These are phyloP conservation scores for Cyclargus thomasi DNA, from an alignment of 1,140 invertebrate genomes.

Conservation along the genomic window DNA sequence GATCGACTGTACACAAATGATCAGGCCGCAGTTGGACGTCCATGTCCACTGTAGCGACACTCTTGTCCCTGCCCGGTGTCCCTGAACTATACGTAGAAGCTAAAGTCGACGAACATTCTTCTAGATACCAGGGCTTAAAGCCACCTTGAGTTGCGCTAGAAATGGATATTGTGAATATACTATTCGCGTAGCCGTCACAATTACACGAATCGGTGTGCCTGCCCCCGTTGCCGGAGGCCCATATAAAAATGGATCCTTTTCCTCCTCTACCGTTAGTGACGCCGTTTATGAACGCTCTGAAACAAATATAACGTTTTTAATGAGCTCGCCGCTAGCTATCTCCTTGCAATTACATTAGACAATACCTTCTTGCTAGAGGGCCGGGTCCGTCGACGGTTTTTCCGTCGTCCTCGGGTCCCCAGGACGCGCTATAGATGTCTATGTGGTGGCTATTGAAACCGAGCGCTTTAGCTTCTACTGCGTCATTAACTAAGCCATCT, in stretches of 20 bases:
- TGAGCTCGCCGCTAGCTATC: constrained; percentile 50
- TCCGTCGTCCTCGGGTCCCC: constrained; percentile 97
- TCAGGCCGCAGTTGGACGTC: constrained; percentile 87
- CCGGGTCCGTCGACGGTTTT: constrained; percentile 98
- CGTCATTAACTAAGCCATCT: constrained; percentile 95
- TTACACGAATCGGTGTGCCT: constrained; percentile 97
- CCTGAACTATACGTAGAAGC: constrained; percentile 97
- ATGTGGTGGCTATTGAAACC: constrained; percentile 94
- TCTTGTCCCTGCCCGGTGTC: constrained; percentile 93
- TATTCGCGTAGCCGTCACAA: constrained; percentile 99
- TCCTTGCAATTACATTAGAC: constrained; percentile 42
- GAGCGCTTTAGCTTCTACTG: constrained; percentile 93
- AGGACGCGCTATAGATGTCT: constrained; percentile 96
- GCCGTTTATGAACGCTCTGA: constrained; percentile 93
- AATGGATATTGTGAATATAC: constrained; percentile 97
- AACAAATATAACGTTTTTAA: constrained; percentile 55
- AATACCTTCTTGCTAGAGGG: constrained; percentile 86
- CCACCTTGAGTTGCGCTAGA: constrained; percentile 97
- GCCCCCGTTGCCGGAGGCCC: constrained; percentile 98
- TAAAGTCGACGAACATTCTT: constrained; percentile 96
- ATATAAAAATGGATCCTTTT: constrained; percentile 98
- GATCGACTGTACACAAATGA: constrained; percentile 90
- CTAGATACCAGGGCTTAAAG: constrained; percentile 97
- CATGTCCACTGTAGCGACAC: constrained; percentile 95
- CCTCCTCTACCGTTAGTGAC: constrained; percentile 94